phyloP scores from a whole-genome alignment of 2,888 invertebrate species.

The Linyphia triangularis region DNA sequence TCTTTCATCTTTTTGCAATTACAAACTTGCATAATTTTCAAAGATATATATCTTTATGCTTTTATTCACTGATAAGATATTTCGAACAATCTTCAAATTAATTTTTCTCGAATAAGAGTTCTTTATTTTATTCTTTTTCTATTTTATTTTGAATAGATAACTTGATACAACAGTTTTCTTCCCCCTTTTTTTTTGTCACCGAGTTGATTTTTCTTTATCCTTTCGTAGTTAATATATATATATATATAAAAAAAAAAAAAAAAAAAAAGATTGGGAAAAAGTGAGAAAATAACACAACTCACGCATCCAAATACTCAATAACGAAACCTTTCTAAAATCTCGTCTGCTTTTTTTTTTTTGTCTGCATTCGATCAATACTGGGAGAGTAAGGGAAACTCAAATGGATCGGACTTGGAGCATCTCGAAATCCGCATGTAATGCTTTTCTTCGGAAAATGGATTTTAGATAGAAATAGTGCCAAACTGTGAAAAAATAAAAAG shows the following conservation, averaged over 20 bases:
- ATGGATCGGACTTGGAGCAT: slow-evolving; percentile 37
- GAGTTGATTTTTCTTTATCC: neutral
- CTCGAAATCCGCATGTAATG: slow-evolving; percentile 56
- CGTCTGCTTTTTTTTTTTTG: neutral
- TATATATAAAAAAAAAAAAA: neutral
- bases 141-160: neutral
- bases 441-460: slow-evolving; percentile 61
- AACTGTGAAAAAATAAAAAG: slow-evolving; percentile 18
- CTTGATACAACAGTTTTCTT: too few relatives aligned
- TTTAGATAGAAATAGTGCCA: slow-evolving; percentile 57
- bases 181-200: neutral
- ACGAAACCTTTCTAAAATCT: neutral
- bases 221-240: neutral
- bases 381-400: slow-evolving; percentile 21
- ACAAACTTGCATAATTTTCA: neutral
- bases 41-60: neutral
- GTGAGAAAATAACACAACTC: neutral
- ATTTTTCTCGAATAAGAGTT: neutral
- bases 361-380: slow-evolving; percentile 24
- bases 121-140: neutral
- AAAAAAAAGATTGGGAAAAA: neutral
- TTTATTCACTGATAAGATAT: neutral
- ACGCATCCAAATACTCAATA: neutral
- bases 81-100: neutral
- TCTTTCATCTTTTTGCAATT: neutral